Conservation (phyloP, 2,888 invertebrate species). For the Acanthoscelides obtectus region DNA sequence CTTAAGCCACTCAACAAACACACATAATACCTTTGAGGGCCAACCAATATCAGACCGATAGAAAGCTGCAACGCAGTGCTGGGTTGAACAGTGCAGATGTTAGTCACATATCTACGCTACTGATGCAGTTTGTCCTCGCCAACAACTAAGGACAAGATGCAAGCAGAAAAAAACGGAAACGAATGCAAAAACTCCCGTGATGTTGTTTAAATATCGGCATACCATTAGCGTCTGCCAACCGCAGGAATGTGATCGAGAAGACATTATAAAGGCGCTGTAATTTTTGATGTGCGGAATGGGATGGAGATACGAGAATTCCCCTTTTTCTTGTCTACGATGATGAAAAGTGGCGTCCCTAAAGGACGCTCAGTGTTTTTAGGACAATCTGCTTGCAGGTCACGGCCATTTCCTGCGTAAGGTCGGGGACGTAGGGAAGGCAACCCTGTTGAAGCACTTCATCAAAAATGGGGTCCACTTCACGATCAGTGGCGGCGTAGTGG, state of each 20-base stretch:
- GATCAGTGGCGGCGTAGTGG: too few relatives aligned
- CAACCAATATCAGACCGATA: too few relatives aligned
- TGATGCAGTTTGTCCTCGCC: background rate
- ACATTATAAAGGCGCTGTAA: background rate
- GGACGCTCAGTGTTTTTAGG: background rate
- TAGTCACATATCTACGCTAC: too few relatives aligned
- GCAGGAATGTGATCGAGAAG: background rate
- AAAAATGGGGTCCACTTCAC: too few relatives aligned
- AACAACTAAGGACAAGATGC: background rate
- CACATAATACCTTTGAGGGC: too few relatives aligned
- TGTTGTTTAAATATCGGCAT: background rate
- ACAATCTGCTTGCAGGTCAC: background rate
- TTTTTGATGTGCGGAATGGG: background rate
- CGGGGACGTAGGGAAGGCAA: too few relatives aligned
- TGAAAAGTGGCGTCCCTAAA: background rate
- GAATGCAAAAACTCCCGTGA: background rate
- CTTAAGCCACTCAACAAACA: too few relatives aligned
- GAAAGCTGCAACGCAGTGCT: too few relatives aligned
- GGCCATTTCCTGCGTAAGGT: too few relatives aligned
- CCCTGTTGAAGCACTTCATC: too few relatives aligned
- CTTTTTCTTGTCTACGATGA: background rate
- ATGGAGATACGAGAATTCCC: background rate
- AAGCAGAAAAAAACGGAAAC: background rate
- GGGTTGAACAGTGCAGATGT: too few relatives aligned
- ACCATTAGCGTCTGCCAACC: background rate